phyloP scores from a whole-genome alignment of 2,888 invertebrate species.

The Tetramorium bicarinatum region DNA sequence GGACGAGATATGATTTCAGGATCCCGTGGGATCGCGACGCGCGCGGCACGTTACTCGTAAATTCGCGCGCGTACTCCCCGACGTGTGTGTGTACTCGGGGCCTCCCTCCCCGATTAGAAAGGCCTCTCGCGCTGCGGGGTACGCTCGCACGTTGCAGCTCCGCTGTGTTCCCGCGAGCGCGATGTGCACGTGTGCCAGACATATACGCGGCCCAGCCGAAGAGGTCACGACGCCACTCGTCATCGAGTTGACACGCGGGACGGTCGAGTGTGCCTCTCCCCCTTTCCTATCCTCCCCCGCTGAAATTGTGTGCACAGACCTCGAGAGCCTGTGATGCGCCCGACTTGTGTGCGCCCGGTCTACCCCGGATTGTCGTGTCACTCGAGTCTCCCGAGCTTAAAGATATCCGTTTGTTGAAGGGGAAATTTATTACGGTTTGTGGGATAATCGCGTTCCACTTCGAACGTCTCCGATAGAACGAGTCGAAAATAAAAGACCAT shows the following conservation, averaged over 20 bases:
- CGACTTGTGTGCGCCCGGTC: slow-evolving; percentile 5
- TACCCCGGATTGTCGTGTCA: not conserved
- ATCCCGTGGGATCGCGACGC: slow-evolving; percentile 41
- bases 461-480: slow-evolving; percentile 22
- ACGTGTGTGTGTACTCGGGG: not conserved
- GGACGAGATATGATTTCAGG: slow-evolving; percentile 47
- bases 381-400: not conserved
- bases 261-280: slow-evolving; percentile 16
- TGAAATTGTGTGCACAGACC: not conserved
- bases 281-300: not conserved
- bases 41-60: slow-evolving; percentile 39
- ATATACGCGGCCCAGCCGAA: slow-evolving; percentile 25
- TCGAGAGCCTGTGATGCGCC: slow-evolving; percentile 28
- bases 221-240: slow-evolving; percentile 57
- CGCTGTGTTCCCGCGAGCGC: slow-evolving; percentile 25
- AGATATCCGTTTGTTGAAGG: not conserved
- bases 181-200: slow-evolving; percentile 54
- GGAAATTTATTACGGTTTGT: slow-evolving; percentile 14
- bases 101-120: slow-evolving; percentile 69
- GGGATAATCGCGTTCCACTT: slow-evolving; percentile 21
- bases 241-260: slow-evolving; percentile 60
- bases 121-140: slow-evolving; percentile 61
- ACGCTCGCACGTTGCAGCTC: slow-evolving; percentile 12
- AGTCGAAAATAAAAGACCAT: slow-evolving; percentile 28
- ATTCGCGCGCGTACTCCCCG: slow-evolving; percentile 29